Evolutionary conservation across 1,140 invertebrate genomes (phyloP), one percentile per base, ranked within the genome.

Genomic region (Musca domestica): DNA sequence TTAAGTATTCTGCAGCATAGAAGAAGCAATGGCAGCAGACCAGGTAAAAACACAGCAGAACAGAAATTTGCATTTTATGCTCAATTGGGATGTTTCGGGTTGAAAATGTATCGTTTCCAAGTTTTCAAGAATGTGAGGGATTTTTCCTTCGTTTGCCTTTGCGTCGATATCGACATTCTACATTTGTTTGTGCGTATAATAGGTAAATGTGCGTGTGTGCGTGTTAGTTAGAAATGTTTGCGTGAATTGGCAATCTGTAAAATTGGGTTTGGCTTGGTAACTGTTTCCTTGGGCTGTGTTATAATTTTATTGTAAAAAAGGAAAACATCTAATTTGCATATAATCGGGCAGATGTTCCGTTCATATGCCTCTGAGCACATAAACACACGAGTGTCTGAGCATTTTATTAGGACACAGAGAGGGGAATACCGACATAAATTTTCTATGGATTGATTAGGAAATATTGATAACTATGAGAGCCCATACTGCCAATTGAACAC

Each of bases 311-410:
- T 23, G 22, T 54, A 54, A 54, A 54, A 54, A 22, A 12, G 10
- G 19, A 41, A 41, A 41, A 41, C 17, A 22, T 54, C 51, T 54
- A 54, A 54, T 54, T 54, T 54, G 51, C 51, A 54, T 54, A 54
- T 54, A 54, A 54, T 54, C 51, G 23, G 51, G 20, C 51, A 54
- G 51, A 54, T 54, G 51, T 23, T 23, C 23, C 4, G 10, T 54
- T 23, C 22, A 54, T 54, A 5, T 54, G 23, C 51, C 51, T 54
- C 15, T 4, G 23, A 54, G 51, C 9, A 54, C 19, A 54, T 14
- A 54, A 25, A 54, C 23, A 54, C 23, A 12, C 34, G 34, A 9
- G 34, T 41, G 34, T 41, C 34, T 41, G 10, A 5, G 34, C 10
- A 41, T 41, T 41, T 41, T 9, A 41, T 41, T 41, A 12, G 34